A percentile compares a stretch with the other conserved stretches of the same genome.
These are phyloP conservation scores for Dermatemys mawii DNA, from an alignment of 2,113 vertebrate species.

Conservation along the genomic window DNA sequence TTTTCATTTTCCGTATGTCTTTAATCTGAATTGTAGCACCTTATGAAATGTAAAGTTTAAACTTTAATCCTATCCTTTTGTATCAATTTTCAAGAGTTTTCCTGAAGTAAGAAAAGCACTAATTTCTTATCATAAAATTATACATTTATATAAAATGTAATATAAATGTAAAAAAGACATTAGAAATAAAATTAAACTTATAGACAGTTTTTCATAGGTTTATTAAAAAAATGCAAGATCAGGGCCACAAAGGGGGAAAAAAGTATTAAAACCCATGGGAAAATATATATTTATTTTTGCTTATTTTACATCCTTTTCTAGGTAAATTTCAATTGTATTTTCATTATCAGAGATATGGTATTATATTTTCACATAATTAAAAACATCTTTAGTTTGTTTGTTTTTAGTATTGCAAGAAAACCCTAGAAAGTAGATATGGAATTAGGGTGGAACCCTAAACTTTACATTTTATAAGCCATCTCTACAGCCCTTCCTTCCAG, in stretches of 20 bases:
- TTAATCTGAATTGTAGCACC: neutral
- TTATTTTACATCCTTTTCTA: neutral
- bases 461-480: neutral
- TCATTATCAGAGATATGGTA: neutral
- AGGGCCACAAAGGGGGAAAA: neutral
- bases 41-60: conserved; percentile 21
- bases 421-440: neutral
- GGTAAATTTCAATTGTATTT: neutral
- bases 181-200: neutral
- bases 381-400: neutral
- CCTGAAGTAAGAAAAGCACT: neutral
- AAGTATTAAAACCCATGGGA: neutral
- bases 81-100: conserved; percentile 21
- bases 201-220: neutral
- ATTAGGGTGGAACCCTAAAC: neutral
- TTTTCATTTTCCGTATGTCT: neutral
- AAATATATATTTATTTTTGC: neutral
- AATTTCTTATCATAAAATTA: neutral
- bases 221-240: neutral
- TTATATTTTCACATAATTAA: neutral
- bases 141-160: neutral
- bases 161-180: neutral
- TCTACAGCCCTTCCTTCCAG: neutral
- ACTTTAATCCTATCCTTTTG: neutral
- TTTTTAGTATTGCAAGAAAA: neutral